Percentiles rank a stretch among this genome's conserved stretches.
Evolutionary conservation across 1,140 invertebrate genomes (phyloP).

Genomic region (Drosophila watanabei): DNA sequence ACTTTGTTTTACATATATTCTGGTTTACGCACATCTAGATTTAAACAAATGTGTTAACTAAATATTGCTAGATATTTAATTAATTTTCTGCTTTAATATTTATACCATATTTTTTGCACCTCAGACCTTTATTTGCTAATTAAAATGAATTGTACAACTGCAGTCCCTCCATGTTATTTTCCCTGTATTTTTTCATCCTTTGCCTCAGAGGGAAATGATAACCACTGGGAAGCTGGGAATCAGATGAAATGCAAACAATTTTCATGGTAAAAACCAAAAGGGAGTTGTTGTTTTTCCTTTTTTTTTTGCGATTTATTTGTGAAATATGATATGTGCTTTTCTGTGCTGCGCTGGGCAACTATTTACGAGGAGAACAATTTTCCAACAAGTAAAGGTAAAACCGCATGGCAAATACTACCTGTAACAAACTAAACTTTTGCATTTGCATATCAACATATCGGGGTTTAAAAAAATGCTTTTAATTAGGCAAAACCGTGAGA

Average conservation of each 20-base stretch:
- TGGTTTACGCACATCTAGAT: conserved; percentile 16
- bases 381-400: conserved; percentile 6
- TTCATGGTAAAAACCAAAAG: background rate
- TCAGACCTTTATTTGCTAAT: conserved; percentile 4
- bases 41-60: conserved; percentile 5
- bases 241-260: conserved; percentile 6
- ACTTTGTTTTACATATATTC: conserved; percentile 3
- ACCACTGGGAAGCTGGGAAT: conserved; percentile 2
- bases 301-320: background rate
- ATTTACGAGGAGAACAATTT: conserved; percentile 1
- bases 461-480: background rate
- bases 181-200: background rate
- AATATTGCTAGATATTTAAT: background rate
- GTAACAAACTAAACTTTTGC: background rate
- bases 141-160: conserved; percentile 1
- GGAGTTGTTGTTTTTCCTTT: background rate
- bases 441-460: background rate
- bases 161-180: background rate
- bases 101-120: too few species aligned
- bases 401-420: conserved; percentile 1
- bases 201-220: too few species aligned
- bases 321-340: conserved; percentile 13
- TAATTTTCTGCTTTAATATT: background rate
- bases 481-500: too few species aligned
- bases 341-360: too few species aligned